Percentiles rank a stretch among this genome's conserved stretches.
Evolutionary conservation across 2,797 vertebrate species (phyloP).

Genomic region (Myotis planiceps): DNA sequence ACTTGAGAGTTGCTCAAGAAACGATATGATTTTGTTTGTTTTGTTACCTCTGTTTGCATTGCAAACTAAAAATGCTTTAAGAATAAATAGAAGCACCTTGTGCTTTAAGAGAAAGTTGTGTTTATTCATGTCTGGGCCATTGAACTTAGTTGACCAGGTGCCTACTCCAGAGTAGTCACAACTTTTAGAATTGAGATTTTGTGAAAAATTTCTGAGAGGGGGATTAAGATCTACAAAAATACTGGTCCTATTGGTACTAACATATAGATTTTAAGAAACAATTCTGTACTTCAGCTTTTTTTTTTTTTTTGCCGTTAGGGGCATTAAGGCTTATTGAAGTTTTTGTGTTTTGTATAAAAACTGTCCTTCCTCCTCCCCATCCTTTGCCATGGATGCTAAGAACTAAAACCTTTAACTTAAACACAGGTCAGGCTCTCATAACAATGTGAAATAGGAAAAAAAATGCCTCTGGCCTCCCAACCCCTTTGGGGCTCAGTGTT

Average conservation of each 20-base stretch:
- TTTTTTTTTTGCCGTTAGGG: neutral
- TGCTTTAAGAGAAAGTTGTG: neutral
- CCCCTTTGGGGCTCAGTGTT: neutral
- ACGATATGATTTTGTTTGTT: neutral
- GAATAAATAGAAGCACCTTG: neutral
- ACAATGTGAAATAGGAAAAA: neutral
- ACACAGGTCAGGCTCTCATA: neutral
- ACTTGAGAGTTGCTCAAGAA: neutral
- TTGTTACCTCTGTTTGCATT: neutral
- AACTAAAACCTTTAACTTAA: neutral
- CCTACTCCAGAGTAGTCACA: neutral
- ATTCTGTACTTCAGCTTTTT: neutral
- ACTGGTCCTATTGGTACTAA: neutral
- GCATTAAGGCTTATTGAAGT: neutral
- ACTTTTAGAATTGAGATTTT: neutral
- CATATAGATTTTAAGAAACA: neutral
- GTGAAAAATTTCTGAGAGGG: neutral
- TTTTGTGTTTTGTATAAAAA: neutral
- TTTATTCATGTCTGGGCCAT: neutral
- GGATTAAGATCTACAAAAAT: neutral
- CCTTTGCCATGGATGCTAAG: neutral
- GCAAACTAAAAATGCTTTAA: neutral
- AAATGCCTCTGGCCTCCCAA: neutral
- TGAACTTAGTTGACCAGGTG: neutral
- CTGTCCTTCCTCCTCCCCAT: neutral